These are phyloP conservation scores for Graptemys geographica DNA, from an alignment of 2,797 vertebrate genomes.

Conservation along the genomic window DNA sequence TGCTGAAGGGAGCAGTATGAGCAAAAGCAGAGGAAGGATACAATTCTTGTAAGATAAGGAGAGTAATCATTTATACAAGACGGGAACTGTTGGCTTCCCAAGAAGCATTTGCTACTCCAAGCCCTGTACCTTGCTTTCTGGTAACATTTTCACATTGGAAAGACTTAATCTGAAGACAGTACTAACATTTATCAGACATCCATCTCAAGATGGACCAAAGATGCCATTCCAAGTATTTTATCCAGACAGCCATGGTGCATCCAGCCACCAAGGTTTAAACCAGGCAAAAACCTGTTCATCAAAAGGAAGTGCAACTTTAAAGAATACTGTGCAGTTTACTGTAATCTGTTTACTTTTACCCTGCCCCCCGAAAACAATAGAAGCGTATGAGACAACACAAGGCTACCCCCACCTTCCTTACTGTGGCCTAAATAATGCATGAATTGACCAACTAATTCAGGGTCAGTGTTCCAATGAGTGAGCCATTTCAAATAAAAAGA, in stretches of 20 bases:
- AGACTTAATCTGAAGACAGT: background rate
- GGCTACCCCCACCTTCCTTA: background rate
- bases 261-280: background rate
- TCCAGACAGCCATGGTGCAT: background rate
- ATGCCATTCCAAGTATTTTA: background rate
- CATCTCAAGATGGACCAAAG: background rate
- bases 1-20: background rate
- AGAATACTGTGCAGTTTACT: background rate
- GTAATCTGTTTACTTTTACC: no score
- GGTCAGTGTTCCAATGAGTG: background rate
- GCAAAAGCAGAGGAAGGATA: background rate
- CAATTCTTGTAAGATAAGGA: background rate
- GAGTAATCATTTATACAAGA: background rate
- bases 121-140: background rate
- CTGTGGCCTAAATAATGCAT: background rate
- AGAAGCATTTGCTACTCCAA: background rate
- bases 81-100: background rate
- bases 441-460: background rate
- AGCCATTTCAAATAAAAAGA: background rate
- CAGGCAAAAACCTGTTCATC: background rate
- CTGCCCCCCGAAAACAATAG: no score
- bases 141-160: background rate
- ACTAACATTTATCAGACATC: background rate
- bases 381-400: no score
- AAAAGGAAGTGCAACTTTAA: background rate